Percentiles rank a stretch among this genome's conserved stretches.
Conservation (phyloP, 2,888 invertebrate species). For the Nephrotoma guestfalica region DNA sequence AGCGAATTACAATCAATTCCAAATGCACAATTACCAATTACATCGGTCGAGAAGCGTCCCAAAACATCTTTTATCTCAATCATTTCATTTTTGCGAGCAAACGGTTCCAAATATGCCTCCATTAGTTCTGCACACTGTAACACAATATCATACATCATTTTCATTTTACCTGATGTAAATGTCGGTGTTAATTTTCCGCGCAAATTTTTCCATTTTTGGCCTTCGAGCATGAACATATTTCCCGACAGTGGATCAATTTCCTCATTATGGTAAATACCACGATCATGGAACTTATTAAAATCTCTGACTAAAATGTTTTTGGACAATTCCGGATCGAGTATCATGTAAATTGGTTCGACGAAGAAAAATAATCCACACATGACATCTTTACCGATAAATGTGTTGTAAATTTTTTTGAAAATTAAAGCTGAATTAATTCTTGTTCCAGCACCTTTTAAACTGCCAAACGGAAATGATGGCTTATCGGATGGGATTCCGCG, state of each 20-base stretch:
- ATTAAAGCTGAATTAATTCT: slow-evolving; percentile 17
- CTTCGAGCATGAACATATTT: slow-evolving; percentile 27
- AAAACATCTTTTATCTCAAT: slow-evolving; percentile 13
- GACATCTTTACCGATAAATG: slow-evolving; percentile 8
- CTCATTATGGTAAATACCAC: slow-evolving; percentile 23
- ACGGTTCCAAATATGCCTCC: slow-evolving; percentile 15
- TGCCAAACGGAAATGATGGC: slow-evolving; percentile 20
- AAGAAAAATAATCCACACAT: slow-evolving; percentile 11
- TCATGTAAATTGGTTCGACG: not conserved
- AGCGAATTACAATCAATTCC: slow-evolving; percentile 26
- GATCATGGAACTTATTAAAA: slow-evolving; percentile 23
- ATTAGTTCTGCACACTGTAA: slow-evolving; percentile 15
- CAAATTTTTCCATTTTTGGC: too few relatives aligned
- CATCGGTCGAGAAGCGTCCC: slow-evolving; percentile 16
- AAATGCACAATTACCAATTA: slow-evolving; percentile 25
- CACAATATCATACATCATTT: slow-evolving; percentile 21
- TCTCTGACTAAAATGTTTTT: slow-evolving; percentile 22
- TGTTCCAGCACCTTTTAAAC: slow-evolving; percentile 17
- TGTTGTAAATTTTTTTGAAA: slow-evolving; percentile 12
- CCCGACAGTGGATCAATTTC: slow-evolving; percentile 27
- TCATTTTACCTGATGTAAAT: not conserved
- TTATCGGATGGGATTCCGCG: slow-evolving; percentile 21
- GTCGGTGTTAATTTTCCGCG: slow-evolving; percentile 15
- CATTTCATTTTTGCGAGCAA: slow-evolving; percentile 14
- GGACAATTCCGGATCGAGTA: slow-evolving; percentile 24